Evolutionary conservation across 2,888 invertebrate genomes (phyloP).

Genomic region (Andrena dorsata): DNA sequence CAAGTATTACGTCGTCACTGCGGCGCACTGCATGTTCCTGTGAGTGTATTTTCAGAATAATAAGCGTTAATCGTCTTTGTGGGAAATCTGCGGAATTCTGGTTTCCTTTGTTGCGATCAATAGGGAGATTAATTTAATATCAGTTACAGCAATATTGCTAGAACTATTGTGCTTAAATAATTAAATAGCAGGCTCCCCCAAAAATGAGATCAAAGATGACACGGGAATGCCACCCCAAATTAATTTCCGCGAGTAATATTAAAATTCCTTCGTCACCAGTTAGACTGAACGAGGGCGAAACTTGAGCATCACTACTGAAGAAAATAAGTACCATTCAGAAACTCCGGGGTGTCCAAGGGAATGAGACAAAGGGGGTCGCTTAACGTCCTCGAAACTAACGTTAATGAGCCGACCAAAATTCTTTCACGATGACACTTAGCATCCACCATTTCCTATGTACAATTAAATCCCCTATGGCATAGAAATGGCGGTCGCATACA

Average conservation of each 20-base stretch:
- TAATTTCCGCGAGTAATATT: no score
- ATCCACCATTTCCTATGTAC: not conserved
- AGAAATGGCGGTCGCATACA: constrained; percentile 23
- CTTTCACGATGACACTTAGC: not conserved
- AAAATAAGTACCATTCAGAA: no score
- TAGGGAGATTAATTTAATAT: not conserved
- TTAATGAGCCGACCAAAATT: not conserved
- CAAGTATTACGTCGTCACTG: constrained; percentile 73
- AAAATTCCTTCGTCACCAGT: no score
- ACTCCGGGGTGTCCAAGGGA: not conserved
- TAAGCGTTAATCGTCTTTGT: not conserved
- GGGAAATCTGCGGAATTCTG: not conserved
- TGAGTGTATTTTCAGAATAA: constrained; percentile 45
- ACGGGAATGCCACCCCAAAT: no score
- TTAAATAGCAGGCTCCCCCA: no score
- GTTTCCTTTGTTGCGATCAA: no score
- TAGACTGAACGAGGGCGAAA: no score
- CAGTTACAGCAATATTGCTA: no score
- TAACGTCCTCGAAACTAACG: no score
- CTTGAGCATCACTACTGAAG: no score
- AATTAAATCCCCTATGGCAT: not conserved
- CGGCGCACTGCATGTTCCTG: constrained; percentile 78
- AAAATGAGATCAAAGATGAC: no score
- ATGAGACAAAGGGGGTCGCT: not conserved
- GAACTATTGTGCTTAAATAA: not conserved